Conservation (phyloP, 1,140 invertebrate genomes). For the Hesperophylax magnus region DNA sequence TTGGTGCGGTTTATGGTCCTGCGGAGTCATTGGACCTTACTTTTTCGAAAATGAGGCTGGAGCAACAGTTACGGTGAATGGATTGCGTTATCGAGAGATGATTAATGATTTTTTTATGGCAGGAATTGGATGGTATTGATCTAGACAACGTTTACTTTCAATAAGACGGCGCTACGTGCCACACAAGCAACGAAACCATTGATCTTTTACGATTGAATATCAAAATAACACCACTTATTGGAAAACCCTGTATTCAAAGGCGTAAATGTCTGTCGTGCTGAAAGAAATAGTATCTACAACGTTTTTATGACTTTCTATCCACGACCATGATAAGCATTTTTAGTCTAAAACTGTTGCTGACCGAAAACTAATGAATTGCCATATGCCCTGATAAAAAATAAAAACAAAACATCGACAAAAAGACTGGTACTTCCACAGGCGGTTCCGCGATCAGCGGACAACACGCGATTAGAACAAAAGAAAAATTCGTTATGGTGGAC, state of each 20-base stretch:
- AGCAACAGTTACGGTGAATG: no score
- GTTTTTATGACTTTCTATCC: neutral
- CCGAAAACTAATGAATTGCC: neutral
- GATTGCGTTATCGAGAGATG: no score
- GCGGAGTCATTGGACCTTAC: no score
- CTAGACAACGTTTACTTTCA: no score
- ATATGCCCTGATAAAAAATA: neutral
- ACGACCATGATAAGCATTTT: neutral
- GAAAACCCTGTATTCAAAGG: neutral
- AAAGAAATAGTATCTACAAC: neutral
- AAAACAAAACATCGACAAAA: neutral
- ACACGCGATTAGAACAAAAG: constrained; percentile 28
- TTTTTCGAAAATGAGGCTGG: no score
- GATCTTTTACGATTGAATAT: no score
- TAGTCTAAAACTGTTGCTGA: neutral
- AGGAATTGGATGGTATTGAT: no score
- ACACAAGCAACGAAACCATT: no score
- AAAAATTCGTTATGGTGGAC: constrained; percentile 13
- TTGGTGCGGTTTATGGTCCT: no score
- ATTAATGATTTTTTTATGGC: no score
- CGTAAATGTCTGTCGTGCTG: neutral
- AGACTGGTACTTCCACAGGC: neutral
- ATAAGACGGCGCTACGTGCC: no score
- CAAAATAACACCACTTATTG: no score
- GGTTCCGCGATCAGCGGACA: neutral